Base-by-base conservation (phyloP, 2,888 invertebrate genomes). In the Cosmopolites sordidus region DNA sequence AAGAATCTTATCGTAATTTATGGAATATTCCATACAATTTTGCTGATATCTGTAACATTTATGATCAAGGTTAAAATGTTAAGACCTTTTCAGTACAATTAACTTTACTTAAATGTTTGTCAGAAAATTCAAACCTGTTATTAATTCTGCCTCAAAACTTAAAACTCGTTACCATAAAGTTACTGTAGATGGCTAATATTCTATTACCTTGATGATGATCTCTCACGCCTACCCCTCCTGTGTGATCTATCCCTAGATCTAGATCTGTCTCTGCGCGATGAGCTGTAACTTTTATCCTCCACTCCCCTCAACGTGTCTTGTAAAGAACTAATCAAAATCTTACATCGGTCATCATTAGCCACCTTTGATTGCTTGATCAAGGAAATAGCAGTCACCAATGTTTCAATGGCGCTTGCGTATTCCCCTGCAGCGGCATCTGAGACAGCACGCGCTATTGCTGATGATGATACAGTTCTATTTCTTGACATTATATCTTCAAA, bases 401-500 rank as follows among this genome's bases (percentile, higher is more conserved):
- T 99, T 77, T 99, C 98, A 59, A 99, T 96, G 44, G 99, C 99
- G 73, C 94, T 94, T 1, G 94, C 93, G 76, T 92, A 96, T 76
- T 99, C 98, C 8, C 97, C 95, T 51, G 94, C 92, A 39, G 95
- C 94, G 1, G 97, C 97, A 76, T 98, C 98, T 44, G 93, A 92
- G 33, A 99, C 97, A 9, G 99, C 99, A 55, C 98, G 48, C 8
- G 51, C 92, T 62, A 99, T 99, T 14, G 99, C 99, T 47, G 93
- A 94, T 62, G 95, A 95, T 30, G 95, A 96, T 0, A 99, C 98
- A 6, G 97, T 97, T 63, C 97, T 83, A 76, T 99, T 99, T 60
- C 98, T 83, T 51, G 89, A 86, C 92, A 99, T 96, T 50, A 96
- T 92, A 73, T 99, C 99, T 74, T 99, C 98, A 76, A 97, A 97